Percentiles rank a stretch among this genome's conserved stretches.
These are phyloP conservation scores for Steinernema scapterisci DNA, from an alignment of 2,888 invertebrate genomes.

Conservation along the genomic window DNA sequence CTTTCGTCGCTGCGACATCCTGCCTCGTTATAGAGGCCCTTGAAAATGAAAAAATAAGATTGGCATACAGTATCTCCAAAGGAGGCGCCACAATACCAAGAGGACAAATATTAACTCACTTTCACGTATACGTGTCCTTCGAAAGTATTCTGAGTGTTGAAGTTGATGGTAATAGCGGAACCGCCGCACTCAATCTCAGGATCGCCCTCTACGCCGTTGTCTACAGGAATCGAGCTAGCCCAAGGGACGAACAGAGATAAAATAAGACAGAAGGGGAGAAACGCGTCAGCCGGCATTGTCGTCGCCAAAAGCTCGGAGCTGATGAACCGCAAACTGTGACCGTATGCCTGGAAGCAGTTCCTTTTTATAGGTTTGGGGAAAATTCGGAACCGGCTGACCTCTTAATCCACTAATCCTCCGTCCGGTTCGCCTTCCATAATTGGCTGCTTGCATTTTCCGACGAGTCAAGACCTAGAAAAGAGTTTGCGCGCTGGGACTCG, in stretches of 20 bases:
- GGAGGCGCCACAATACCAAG: background rate
- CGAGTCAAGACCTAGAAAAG: conserved; percentile 31
- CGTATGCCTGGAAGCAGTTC: conserved; percentile 18
- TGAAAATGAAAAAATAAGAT: conserved; percentile 28
- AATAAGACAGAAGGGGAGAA: conserved; percentile 8
- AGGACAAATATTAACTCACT: conserved; percentile 18
- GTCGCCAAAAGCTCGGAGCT: too few species aligned
- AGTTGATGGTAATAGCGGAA: conserved; percentile 39
- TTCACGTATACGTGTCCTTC: conserved; percentile 60
- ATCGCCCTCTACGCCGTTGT: conserved; percentile 22
- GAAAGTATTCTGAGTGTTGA: conserved; percentile 56
- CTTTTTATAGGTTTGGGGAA: conserved; percentile 30
- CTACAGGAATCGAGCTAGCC: background rate
- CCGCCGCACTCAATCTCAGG: conserved; percentile 27
- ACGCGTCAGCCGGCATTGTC: conserved; percentile 12
- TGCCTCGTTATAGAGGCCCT: conserved; percentile 52
- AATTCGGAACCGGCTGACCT: conserved; percentile 31
- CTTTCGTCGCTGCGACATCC: conserved; percentile 36
- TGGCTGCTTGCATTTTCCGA: conserved; percentile 25
- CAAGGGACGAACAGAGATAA: background rate
- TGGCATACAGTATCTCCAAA: too few species aligned
- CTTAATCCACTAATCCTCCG: conserved; percentile 29
- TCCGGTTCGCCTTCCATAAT: conserved; percentile 20
- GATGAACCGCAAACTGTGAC: background rate
- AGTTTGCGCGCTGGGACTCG: too few species aligned